Conservation (phyloP, 1,140 invertebrate species). For the Caenorhabditis latens region DNA sequence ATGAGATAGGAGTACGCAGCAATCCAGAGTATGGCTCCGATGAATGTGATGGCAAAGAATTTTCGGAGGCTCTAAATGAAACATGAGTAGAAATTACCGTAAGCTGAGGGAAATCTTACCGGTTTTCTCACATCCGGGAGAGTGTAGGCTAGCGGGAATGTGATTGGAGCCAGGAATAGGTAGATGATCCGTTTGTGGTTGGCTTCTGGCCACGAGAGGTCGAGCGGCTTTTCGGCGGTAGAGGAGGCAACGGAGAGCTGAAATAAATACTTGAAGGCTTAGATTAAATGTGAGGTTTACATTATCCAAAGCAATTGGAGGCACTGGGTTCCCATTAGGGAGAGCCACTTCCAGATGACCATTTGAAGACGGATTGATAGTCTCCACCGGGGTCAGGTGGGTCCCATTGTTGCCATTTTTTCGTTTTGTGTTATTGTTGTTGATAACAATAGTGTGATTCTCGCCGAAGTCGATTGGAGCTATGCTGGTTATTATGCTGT, state of each 20-base stretch:
- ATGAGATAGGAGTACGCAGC: constrained; percentile 78
- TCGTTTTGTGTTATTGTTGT: constrained; percentile 3
- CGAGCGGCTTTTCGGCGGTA: constrained; percentile 79
- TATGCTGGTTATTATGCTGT: neutral
- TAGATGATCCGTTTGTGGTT: constrained; percentile 90
- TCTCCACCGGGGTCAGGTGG: constrained; percentile 15
- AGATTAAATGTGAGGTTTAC: neutral
- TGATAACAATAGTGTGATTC: neutral
- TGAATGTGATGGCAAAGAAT: constrained; percentile 90
- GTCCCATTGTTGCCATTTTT: constrained; percentile 44
- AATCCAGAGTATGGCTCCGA: constrained; percentile 87
- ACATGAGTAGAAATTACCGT: neutral
- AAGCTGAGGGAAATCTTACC: neutral
- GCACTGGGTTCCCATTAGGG: constrained; percentile 3
- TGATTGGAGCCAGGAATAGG: constrained; percentile 90
- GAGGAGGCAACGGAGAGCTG: constrained; percentile 32
- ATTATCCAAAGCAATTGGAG: constrained; percentile 47
- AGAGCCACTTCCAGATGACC: neutral
- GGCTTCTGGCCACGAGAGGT: constrained; percentile 82
- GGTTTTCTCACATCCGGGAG: constrained; percentile 85
- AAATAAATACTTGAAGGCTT: neutral
- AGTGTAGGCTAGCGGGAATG: constrained; percentile 93
- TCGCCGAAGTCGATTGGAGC: constrained; percentile 25
- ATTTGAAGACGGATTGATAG: constrained; percentile 13
- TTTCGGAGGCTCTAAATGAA: constrained; percentile 80